A percentile compares a stretch with the other conserved stretches of the same genome.
Conservation (phyloP, 92 coral and sea anemone genomes). For the Isaurus tuberculatus region DNA sequence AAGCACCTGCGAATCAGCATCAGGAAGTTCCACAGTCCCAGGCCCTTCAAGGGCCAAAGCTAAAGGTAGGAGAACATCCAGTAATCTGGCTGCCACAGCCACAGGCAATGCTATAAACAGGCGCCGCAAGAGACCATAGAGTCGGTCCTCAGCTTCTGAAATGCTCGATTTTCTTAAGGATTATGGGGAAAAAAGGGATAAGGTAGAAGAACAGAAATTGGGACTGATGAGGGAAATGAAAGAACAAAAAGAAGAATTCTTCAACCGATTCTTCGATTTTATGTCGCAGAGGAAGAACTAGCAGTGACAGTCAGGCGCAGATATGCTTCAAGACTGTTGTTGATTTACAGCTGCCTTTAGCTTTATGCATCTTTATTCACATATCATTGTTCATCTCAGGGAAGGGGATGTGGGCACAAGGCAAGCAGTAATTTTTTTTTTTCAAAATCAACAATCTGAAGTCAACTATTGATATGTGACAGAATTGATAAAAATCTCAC, state of each 20-base stretch:
- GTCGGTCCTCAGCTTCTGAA: slow-evolving; percentile 34
- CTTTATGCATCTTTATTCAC: slow-evolving; percentile 37
- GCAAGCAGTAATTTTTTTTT: slow-evolving; percentile 30
- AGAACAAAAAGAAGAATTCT: slow-evolving; percentile 30
- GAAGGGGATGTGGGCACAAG: slow-evolving; percentile 31
- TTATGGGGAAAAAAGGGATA: slow-evolving; percentile 36
- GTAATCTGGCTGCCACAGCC: slow-evolving; percentile 46
- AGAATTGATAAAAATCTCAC: slow-evolving; percentile 33
- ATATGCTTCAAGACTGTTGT: slow-evolving; percentile 2
- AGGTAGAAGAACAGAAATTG: slow-evolving; percentile 31
- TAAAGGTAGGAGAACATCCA: slow-evolving; percentile 22
- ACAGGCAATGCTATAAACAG: slow-evolving; percentile 34
- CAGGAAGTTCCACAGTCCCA: slow-evolving; percentile 41
- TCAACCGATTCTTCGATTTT: slow-evolving; percentile 29
- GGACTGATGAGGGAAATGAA: slow-evolving; percentile 34
- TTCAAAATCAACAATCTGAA: slow-evolving; percentile 28
- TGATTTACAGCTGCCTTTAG: slow-evolving; percentile 29
- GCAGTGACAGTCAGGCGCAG: slow-evolving; percentile 18
- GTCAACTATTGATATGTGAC: slow-evolving; percentile 35
- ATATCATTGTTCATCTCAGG: slow-evolving; percentile 37
- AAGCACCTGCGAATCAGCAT: slow-evolving; percentile 44
- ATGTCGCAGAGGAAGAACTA: slow-evolving; percentile 36
- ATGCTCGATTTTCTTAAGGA: slow-evolving; percentile 30
- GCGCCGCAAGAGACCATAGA: slow-evolving; percentile 20
- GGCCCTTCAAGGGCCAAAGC: slow-evolving; percentile 42